Evolutionary conservation across 2,888 invertebrate species (phyloP).

Genomic region (Sphaerophoria rueppellii): DNA sequence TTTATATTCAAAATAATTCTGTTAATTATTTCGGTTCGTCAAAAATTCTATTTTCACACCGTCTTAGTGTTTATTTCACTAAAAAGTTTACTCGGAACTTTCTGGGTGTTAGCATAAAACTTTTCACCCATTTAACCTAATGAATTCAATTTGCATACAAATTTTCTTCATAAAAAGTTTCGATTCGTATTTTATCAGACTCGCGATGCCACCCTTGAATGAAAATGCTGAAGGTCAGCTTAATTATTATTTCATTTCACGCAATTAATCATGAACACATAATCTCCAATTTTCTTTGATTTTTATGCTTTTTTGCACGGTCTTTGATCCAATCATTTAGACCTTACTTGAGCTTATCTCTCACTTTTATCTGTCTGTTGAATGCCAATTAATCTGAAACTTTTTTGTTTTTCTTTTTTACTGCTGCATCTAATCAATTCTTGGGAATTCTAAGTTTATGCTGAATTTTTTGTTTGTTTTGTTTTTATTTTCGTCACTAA

Average conservation of each 20-base stretch:
- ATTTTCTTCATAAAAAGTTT: no score
- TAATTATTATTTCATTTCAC: conserved; percentile 13
- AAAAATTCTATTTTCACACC: no score
- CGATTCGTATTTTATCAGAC: no score
- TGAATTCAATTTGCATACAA: no score
- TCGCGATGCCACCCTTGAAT: background rate
- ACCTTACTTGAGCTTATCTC: background rate
- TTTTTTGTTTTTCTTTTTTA: background rate
- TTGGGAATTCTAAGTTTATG: conserved; percentile 1
- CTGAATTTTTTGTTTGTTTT: background rate
- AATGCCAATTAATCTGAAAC: conserved; percentile 26
- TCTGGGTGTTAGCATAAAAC: no score
- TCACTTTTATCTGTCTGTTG: conserved; percentile 2
- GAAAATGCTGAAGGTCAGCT: background rate
- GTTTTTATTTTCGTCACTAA: conserved; percentile 12
- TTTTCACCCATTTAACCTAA: no score
- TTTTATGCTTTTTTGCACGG: background rate
- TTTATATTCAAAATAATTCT: no score
- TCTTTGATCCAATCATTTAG: background rate
- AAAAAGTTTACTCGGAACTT: no score
- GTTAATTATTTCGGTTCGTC: no score
- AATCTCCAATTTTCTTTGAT: no score
- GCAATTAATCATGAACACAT: conserved; percentile 1
- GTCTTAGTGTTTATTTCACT: no score
- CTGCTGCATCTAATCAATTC: conserved; percentile 14